These are phyloP conservation scores for Gymnothorax javanicus DNA, from an alignment of 2,797 vertebrate species.

Conservation along the genomic window DNA sequence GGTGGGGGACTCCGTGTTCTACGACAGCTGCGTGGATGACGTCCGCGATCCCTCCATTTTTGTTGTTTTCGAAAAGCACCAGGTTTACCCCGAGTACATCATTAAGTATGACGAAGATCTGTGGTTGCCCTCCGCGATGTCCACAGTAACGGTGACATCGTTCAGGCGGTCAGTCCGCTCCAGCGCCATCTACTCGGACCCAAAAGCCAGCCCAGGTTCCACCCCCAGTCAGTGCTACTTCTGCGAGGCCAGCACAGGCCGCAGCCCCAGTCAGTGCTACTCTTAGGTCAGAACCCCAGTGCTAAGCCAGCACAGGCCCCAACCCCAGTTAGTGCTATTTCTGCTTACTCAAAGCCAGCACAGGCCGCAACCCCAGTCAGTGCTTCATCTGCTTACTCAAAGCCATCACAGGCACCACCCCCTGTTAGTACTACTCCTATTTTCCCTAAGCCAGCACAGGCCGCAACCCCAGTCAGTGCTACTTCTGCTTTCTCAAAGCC, in stretches of 20 bases:
- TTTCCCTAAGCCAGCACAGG: neutral
- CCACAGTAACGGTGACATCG: neutral
- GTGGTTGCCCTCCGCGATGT: neutral
- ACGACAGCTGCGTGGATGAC: conserved; percentile 73
- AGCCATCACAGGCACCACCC: neutral
- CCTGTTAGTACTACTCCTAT: neutral
- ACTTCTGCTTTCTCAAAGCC: neutral
- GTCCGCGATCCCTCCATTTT: conserved; percentile 62
- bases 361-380: neutral
- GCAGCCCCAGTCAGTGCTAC: too few species aligned
- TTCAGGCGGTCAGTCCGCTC: too few species aligned
- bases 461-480: neutral
- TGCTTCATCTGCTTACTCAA: neutral
- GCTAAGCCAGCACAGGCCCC: too few species aligned
- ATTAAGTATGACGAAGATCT: conserved; percentile 57
- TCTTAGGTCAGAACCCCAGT: too few species aligned
- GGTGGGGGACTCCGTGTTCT: conserved; percentile 60
- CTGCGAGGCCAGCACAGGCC: too few species aligned
- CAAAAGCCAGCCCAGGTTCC: too few species aligned
- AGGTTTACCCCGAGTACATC: conserved; percentile 77
- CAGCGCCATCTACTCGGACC: too few species aligned
- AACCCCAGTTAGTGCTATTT: too few species aligned
- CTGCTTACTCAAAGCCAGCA: too few species aligned
- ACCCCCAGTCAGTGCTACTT: too few species aligned
- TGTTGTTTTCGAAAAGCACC: conserved; percentile 73